Base-by-base conservation (phyloP, 2,113 vertebrate genomes). In the Gorsachius goisagi region DNA sequence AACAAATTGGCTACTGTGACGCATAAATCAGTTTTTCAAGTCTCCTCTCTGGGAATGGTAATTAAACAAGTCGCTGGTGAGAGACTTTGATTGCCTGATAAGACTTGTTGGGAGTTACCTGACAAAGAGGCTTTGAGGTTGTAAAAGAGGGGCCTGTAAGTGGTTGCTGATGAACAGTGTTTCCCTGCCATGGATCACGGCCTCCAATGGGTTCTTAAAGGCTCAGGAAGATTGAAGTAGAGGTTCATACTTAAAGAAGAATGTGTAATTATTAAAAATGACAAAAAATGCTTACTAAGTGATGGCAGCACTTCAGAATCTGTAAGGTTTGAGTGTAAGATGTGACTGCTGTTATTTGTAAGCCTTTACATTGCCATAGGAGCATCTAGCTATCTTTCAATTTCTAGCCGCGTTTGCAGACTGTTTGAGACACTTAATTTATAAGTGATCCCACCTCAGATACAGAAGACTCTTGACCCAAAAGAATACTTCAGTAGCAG, bases 11-110 rank as follows among this genome's bases (percentile, higher is more conserved):
- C 94, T 95, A 73, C 90, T 0, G 9, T 86, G 94, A 89, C 88
- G 92, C 93, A 90, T 76, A 95, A 95, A 95, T 96, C 88, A 93
- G 41, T 69, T 93, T 53, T 86, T 95, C 67, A 56, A 69, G 85
- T 86, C 83, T 93, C 68, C 55, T 92, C 76, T 95, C 76, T 73
- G 80, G 90, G 73, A 86, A 74, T 93, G 75, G 58, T 89, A 95
- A 90, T 95, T 95, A 94, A 95, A 77, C 47, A 84, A 96, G 83
- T 93, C 2, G 0, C 63, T 95, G 53, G 59, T 81, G 86, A 92
- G 88, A 95, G 79, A 55, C 75, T 93, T 90, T 66, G 92, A 85
- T 95, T 91, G 89, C 63, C 76, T 86, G 88, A 88, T 93, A 91
- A 83, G 88, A 79, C 75, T 95, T 85, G 82, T 78, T 85, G 94